Evolutionary conservation across 2,888 invertebrate genomes (phyloP), one percentile per base, ranked within the genome.

Genomic region (Anoplius nigerrimus): DNA sequence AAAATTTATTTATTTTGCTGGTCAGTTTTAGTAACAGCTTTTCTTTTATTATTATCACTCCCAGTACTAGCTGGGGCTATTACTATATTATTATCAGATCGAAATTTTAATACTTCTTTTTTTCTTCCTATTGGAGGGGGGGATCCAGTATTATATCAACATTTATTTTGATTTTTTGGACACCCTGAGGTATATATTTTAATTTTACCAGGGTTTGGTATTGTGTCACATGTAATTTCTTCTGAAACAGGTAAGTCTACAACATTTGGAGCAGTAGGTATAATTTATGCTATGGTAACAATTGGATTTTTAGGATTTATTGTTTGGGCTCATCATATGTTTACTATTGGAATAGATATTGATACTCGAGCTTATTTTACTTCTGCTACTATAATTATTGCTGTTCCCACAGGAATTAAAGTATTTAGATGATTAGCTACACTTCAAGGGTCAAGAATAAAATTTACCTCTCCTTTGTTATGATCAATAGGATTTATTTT

Each of bases 161-260:
- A 95, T 88, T 90, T 95, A 91, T 95, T 96, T 90, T 95, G 95
- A 93, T 95, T 95, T 90, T 96, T 95, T 92, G 95, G 95, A 0
- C 95, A 95, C 64, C 95, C 95, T 11, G 95, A 95, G 92, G 95
- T 95, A 72, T 96, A 95, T 90, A 95, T 95, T 94, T 89, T 95
- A 90, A 95, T 95, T 93, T 85, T 95, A 81, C 95, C 95, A 0
- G 95, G 93, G 89, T 95, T 95, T 91, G 95, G 95, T 0, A 92
- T 95, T 91, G 93, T 95, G 88, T 95, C 94, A 0, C 94, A 95
- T 86, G 93, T 94, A 90, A 92, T 95, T 89, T 91, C 91, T 0
- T 92, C 93, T 91, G 93, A 94, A 92, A 92, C 92, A 86, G 92
- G 92, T 6, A 94, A 94, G 92, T 93, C 93, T 81, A 92, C 93